A percentile compares a stretch with the other conserved stretches of the same genome.
Evolutionary conservation across 2,797 vertebrate genomes (phyloP).

Genomic region (Mallotus villosus): DNA sequence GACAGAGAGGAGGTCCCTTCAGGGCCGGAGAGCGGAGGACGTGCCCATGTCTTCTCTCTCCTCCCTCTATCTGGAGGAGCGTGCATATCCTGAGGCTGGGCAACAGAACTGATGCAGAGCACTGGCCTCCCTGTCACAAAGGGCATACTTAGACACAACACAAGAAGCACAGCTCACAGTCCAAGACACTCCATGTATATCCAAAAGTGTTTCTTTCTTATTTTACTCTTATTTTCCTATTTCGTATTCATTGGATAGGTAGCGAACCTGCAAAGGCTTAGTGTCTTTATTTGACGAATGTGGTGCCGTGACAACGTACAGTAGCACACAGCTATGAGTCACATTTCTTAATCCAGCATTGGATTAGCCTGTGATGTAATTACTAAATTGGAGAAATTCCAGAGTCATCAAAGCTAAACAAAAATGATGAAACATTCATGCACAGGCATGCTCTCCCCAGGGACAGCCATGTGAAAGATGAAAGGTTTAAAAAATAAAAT

Average conservation of each 20-base stretch:
- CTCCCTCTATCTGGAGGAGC: constrained; percentile 67
- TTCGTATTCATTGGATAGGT: no score
- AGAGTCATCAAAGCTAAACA: constrained; percentile 38
- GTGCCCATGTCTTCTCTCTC: constrained; percentile 28
- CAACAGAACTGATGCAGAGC: constrained; percentile 72
- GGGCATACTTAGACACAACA: constrained; percentile 35
- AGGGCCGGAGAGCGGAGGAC: constrained; percentile 31
- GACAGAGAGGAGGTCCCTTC: constrained; percentile 8
- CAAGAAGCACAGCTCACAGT: constrained; percentile 11
- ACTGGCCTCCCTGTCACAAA: constrained; percentile 68
- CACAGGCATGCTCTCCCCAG: constrained; percentile 10
- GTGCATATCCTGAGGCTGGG: constrained; percentile 71
- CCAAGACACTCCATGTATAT: no score
- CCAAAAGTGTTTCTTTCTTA: no score
- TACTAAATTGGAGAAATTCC: constrained; percentile 25
- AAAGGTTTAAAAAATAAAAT: constrained; percentile 12
- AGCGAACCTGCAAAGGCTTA: no score
- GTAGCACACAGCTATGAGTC: constrained; percentile 18
- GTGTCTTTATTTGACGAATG: neutral
- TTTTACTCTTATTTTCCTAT: no score
- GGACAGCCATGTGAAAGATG: neutral
- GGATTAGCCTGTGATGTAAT: constrained; percentile 36
- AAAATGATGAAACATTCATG: constrained; percentile 19
- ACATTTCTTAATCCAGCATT: constrained; percentile 26
- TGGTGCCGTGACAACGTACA: neutral